Conservation (phyloP, 2,888 invertebrate species). For the Drosophila kambysellisi region DNA sequence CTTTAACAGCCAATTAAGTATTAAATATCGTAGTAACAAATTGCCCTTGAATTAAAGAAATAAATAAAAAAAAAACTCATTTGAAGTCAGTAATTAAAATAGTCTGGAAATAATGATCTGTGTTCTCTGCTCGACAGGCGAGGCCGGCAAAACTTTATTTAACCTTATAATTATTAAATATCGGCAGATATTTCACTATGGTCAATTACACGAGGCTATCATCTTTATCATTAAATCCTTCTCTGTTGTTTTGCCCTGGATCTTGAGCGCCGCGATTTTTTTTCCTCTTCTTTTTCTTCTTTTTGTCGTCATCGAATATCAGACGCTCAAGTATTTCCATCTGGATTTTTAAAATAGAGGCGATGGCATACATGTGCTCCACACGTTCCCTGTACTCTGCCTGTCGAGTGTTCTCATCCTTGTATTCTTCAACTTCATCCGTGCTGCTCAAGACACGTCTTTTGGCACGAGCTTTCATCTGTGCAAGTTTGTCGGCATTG, state of each 20-base stretch:
- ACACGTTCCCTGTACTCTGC: constrained; percentile 36
- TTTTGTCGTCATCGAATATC: constrained; percentile 9
- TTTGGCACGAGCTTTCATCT: neutral
- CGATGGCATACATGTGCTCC: constrained; percentile 11
- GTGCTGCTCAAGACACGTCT: neutral
- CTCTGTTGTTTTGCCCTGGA: neutral
- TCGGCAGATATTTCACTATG: too few species aligned
- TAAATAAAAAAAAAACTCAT: too few species aligned
- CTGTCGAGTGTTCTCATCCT: constrained; percentile 21
- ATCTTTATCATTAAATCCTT: neutral
- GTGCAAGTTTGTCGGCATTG: neutral
- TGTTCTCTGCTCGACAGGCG: too few species aligned
- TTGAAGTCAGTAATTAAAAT: too few species aligned
- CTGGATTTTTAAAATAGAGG: constrained; percentile 39
- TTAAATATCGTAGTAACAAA: too few species aligned
- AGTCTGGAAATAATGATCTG: too few species aligned
- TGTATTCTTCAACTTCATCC: neutral
- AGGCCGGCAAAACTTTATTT: too few species aligned
- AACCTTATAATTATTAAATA: too few species aligned
- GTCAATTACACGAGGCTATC: neutral
- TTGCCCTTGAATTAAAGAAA: too few species aligned
- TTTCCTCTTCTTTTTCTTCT: neutral
- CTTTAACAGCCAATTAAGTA: too few species aligned
- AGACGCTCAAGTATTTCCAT: constrained; percentile 48
- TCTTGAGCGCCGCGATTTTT: too few species aligned